Evolutionary conservation across 2,113 vertebrate species (phyloP), one percentile per base, ranked within the genome.

Genomic region (Hippocampus mohnikei): DNA sequence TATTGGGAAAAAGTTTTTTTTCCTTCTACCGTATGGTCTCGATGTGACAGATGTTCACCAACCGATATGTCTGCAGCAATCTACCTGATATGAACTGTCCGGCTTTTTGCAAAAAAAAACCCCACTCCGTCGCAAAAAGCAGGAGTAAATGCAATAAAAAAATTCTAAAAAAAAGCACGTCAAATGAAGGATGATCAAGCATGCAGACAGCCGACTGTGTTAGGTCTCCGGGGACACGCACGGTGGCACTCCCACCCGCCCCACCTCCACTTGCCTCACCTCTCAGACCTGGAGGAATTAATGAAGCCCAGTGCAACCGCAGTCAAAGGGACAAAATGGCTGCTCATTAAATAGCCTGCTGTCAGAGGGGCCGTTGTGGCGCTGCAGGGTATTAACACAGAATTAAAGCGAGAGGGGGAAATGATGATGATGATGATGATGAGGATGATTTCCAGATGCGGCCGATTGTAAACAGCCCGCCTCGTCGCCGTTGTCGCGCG

Each of bases 261-360:
- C 56, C 27, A 13, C 65, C 29, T 73, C 67, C 70, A 27, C 55
- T 75, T 18, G 53, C 69, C 73, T 82, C 84, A 84, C 83, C 84
- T 86, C 80, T 70, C 68, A 73, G 72, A 85, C 75, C 66, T 73
- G 76, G 27, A 69, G 90, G 93, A 92, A 94, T 95, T 94, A 95
- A 95, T 94, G 93, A 96, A 95, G 91, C 93, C 91, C 93, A 91
- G 77, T 88, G 90, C 91, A 91, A 90, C 86, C 87, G 67, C 80
- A 81, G 84, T 90, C 81, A 85, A 87, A 87, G 81, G 81, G 77
- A 88, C 89, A 90, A 90, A 90, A 91, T 84, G 85, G 85, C 81
- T 52, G 72, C 87, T 91, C 89, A 91, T 92, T 92, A 91, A 50
- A 88, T 83, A 82, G 78, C 78, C 80, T 69, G 75, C 85, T 88